phyloP scores from a whole-genome alignment of 1,140 invertebrate species.

The Calliphora vicina region DNA sequence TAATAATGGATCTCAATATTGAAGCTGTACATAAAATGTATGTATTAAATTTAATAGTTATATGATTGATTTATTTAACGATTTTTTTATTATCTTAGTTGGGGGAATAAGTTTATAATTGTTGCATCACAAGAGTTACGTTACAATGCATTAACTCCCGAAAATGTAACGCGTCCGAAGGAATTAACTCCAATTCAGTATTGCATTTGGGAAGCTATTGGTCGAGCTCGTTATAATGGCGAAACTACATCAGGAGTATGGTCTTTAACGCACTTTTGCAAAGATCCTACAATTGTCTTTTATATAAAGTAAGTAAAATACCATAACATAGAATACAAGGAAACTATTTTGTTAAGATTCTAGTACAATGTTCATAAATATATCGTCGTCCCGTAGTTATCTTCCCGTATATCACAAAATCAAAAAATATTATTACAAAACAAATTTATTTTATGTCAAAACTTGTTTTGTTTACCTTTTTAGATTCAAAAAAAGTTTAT shows the following conservation, averaged over 20 bases:
- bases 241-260: slow-evolving; percentile 74
- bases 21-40: slow-evolving; percentile 39
- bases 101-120: slow-evolving; percentile 72
- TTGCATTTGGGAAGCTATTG: slow-evolving; percentile 79
- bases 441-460: too few species aligned
- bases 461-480: too few species aligned
- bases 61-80: background rate
- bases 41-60: background rate
- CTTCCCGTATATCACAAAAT: too few species aligned
- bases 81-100: slow-evolving; percentile 63
- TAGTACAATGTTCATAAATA: too few species aligned
- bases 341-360: too few species aligned
- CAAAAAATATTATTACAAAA: too few species aligned
- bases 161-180: slow-evolving; percentile 50
- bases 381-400: too few species aligned
- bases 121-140: slow-evolving; percentile 75
- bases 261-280: slow-evolving; percentile 64
- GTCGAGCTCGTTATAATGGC: slow-evolving; percentile 74
- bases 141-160: slow-evolving; percentile 69
- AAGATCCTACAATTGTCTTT: slow-evolving; percentile 65
- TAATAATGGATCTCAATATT: slow-evolving; percentile 54
- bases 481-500: too few species aligned
- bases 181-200: slow-evolving; percentile 71
- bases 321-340: background rate
- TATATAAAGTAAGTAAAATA: slow-evolving; percentile 50